phyloP scores from a whole-genome alignment of 1,140 invertebrate species.

The Brachionus manjavacas region DNA sequence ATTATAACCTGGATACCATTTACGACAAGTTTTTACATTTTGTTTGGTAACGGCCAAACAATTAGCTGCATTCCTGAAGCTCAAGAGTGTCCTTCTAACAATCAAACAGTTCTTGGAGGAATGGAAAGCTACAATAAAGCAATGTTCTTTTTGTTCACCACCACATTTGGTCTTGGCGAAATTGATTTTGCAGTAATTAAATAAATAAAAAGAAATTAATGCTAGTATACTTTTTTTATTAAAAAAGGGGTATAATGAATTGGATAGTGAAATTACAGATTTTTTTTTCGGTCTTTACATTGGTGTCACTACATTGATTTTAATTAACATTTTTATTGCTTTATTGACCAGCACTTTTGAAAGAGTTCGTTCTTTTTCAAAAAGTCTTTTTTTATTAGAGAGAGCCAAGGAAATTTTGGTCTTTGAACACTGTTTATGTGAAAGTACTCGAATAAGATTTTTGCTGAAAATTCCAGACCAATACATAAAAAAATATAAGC shows the following conservation, averaged over 20 bases:
- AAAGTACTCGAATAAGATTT: background rate
- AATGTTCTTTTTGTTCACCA: background rate
- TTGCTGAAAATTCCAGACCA: background rate
- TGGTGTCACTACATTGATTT: background rate
- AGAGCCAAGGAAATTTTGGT: background rate
- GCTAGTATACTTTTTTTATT: background rate
- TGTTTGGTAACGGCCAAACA: background rate
- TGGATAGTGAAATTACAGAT: background rate
- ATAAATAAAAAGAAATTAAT: background rate
- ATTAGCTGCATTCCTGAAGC: background rate
- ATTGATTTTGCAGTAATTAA: background rate
- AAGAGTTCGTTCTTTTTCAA: background rate
- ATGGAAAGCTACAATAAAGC: conserved; percentile 1
- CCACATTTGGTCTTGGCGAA: background rate
- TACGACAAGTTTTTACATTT: background rate
- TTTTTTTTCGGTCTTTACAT: background rate
- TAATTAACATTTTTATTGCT: conserved; percentile 10
- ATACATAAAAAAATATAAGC: background rate
- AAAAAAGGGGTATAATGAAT: background rate
- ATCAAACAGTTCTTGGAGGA: background rate
- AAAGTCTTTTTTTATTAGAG: background rate
- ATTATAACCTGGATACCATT: background rate
- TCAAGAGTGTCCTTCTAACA: background rate
- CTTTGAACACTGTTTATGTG: background rate
- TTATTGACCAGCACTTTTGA: background rate